These are phyloP conservation scores for Catocala fraxini DNA, from an alignment of 2,888 invertebrate species.

Conservation along the genomic window DNA sequence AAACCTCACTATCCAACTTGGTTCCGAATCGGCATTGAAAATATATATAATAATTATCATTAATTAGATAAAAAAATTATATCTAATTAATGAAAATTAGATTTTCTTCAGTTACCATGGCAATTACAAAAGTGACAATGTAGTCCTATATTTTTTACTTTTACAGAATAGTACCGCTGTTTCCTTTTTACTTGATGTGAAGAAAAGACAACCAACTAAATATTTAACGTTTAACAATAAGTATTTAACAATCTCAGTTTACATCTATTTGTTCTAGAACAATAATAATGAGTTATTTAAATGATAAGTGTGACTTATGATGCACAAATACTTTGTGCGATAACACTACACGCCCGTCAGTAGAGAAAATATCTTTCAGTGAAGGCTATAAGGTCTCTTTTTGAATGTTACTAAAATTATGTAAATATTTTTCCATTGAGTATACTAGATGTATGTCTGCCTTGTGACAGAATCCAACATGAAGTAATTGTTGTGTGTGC, in stretches of 20 bases:
- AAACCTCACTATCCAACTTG: too few species aligned
- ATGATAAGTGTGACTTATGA: slow-evolving; percentile 29
- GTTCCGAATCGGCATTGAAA: too few species aligned
- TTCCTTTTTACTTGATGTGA: too few species aligned
- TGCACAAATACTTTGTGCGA: slow-evolving; percentile 23
- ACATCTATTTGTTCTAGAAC: slow-evolving; percentile 35
- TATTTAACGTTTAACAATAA: neutral
- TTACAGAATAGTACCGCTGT: too few species aligned
- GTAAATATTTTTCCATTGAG: slow-evolving; percentile 5
- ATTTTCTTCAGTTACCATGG: too few species aligned
- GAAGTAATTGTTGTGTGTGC: neutral
- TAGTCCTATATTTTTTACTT: too few species aligned
- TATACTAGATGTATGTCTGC: neutral
- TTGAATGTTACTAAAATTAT: neutral
- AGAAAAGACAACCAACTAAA: too few species aligned
- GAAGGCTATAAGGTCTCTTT: slow-evolving; percentile 2
- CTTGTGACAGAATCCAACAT: neutral
- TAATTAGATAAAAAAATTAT: too few species aligned
- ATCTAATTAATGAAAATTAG: too few species aligned
- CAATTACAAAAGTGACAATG: too few species aligned
- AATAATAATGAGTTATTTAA: slow-evolving; percentile 31
- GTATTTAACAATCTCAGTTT: slow-evolving; percentile 29
- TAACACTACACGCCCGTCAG: slow-evolving; percentile 9
- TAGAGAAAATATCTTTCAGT: slow-evolving; percentile 2
- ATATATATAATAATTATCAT: too few species aligned